Base-by-base conservation (phyloP, 1,140 invertebrate genomes). In the Gryllus bimaculatus region DNA sequence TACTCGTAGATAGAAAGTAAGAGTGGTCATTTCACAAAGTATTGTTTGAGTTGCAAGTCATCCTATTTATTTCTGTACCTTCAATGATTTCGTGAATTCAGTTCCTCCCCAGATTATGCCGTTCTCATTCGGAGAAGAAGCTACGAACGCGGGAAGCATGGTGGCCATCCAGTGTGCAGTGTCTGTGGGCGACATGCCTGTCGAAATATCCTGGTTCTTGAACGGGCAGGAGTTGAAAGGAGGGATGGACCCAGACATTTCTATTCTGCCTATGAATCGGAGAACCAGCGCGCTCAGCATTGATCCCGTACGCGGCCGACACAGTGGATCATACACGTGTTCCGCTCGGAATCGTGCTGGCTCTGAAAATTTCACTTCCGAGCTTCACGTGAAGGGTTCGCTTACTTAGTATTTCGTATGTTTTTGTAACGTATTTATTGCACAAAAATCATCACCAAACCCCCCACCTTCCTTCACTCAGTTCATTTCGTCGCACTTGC, bases 251-350 rank as follows among this genome's bases (percentile, higher is more conserved):
- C 54, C 10, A 82, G 86, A 85, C 26, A 86, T 92, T 83, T 87
- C 88, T 66, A 88, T 91, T 79, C 88, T 88, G 47, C 89, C 88
- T 78, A 90, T 89, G 78, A 91, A 88, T 84, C 89, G 91, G 83
- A 89, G 91, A 81, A 90, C 90, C 47, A 92, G 90, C 78, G 89
- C 90, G 73, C 83, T 93, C 75, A 92, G 88, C 75, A 90, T 88
- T 79, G 84, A 90, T 88, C 87, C 89, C 8, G 88, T 92, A 10
- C 88, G 88, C 80, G 89, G 92, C 15, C 85, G 87, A 79, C 91
- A 94, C 85, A 87, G 90, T 47, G 91, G 91, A 79, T 90, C 90
- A 82, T 94, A 93, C 83, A 92, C 92, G 4, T 94, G 93, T 83
- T 88, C 86, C 80, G 90, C 89, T 8, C 88, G 87, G 84, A 93